Conservation (phyloP, 2,888 invertebrate genomes). For the Euclidia mi region DNA sequence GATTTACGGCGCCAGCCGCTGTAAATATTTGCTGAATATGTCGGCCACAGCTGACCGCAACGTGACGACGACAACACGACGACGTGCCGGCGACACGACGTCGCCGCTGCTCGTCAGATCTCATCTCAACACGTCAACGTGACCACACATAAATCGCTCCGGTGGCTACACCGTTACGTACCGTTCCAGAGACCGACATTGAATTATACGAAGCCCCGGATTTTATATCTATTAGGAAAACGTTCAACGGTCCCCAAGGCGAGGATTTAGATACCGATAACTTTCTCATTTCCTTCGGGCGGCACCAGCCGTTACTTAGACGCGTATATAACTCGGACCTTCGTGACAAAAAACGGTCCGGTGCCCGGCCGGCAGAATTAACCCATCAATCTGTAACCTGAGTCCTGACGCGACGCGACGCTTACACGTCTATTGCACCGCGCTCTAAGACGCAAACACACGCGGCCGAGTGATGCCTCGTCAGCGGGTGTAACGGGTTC, state of each 20-base stretch:
- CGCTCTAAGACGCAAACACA: conserved; percentile 61
- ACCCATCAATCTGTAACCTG: conserved; percentile 80
- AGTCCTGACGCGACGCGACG: too few species aligned
- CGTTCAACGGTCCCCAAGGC: conserved; percentile 80
- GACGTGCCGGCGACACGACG: conserved; percentile 21
- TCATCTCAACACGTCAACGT: conserved; percentile 59
- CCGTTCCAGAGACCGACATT: conserved; percentile 76
- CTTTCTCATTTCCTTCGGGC: conserved; percentile 87
- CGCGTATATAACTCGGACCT: conserved; percentile 71
- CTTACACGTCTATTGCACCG: too few species aligned
- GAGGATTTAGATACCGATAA: conserved; percentile 87
- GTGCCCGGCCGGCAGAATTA: conserved; percentile 71
- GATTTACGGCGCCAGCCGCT: conserved; percentile 59
- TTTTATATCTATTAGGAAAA: conserved; percentile 88
- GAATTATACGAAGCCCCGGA: conserved; percentile 84
- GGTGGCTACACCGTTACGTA: conserved; percentile 56
- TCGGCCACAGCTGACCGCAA: conserved; percentile 54
- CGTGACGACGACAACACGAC: conserved; percentile 33
- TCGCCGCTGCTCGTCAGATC: conserved; percentile 45
- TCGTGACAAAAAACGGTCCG: conserved; percentile 66
- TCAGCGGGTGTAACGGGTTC: too few species aligned
- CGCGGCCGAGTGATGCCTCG: too few species aligned
- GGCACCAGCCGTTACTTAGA: conserved; percentile 72
- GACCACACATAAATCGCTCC: conserved; percentile 76
- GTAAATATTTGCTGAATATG: conserved; percentile 67